These are phyloP conservation scores for Heterotilapia buettikoferi DNA, from an alignment of 2,113 vertebrate genomes.

Conservation along the genomic window DNA sequence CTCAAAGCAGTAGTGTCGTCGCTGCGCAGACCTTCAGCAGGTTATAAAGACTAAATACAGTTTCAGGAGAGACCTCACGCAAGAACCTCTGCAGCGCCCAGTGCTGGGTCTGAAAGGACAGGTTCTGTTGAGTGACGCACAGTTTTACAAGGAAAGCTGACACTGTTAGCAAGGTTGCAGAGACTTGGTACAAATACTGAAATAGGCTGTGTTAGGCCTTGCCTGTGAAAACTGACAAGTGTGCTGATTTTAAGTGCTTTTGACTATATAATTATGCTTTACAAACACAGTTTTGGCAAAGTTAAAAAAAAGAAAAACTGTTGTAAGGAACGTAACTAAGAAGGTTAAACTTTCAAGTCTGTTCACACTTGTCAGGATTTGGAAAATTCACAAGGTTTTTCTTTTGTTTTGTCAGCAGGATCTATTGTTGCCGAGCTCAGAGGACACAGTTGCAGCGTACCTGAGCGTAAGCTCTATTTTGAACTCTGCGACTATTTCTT, in stretches of 20 bases:
- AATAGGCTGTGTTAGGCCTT: slow-evolving; percentile 18
- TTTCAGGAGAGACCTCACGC: not conserved
- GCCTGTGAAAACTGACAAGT: slow-evolving; percentile 32
- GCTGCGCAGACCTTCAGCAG: too few species aligned
- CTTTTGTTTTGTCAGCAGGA: not conserved
- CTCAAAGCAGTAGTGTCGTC: too few species aligned
- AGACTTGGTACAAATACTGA: slow-evolving; percentile 53
- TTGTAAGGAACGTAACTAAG: slow-evolving; percentile 28
- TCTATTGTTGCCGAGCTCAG: not conserved
- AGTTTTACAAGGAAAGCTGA: slow-evolving; percentile 35
- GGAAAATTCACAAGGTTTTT: not conserved
- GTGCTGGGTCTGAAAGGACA: slow-evolving; percentile 43
- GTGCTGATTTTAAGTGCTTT: slow-evolving; percentile 65
- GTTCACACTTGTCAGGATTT: not conserved
- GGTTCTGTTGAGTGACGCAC: slow-evolving; percentile 39
- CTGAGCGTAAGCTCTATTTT: slow-evolving; percentile 39
- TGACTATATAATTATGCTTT: slow-evolving; percentile 58
- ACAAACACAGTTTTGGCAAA: slow-evolving; percentile 66
- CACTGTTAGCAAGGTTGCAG: slow-evolving; percentile 25
- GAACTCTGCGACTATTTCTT: not conserved
- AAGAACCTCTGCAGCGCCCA: slow-evolving; percentile 37
- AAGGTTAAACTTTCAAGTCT: slow-evolving; percentile 27
- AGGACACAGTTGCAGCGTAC: slow-evolving; percentile 20
- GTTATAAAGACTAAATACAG: slow-evolving; percentile 50
- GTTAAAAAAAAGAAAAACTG: not conserved